Evolutionary conservation across 2,797 vertebrate genomes (phyloP).

Genomic region (Rhinophrynus dorsalis): DNA sequence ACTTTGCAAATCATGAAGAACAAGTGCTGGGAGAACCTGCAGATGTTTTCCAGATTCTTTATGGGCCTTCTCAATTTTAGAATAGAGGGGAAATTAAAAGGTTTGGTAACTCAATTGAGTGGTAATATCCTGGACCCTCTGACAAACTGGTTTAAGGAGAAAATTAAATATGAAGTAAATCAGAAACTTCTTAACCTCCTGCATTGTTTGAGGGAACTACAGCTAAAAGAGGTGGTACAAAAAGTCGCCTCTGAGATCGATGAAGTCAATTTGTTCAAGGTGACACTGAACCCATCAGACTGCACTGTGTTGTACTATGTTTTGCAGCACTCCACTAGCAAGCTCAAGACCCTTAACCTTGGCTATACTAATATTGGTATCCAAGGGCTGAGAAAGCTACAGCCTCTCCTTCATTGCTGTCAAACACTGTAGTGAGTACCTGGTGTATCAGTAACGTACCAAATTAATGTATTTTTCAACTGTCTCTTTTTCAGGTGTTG

Average conservation of each 20-base stretch:
- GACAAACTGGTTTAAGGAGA: slow-evolving; percentile 61
- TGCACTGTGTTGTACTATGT: slow-evolving; percentile 66
- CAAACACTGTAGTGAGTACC: slow-evolving; percentile 67
- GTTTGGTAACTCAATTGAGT: slow-evolving; percentile 48
- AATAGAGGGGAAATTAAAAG: slow-evolving; percentile 58
- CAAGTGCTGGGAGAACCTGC: slow-evolving; percentile 57
- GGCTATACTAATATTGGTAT: slow-evolving; percentile 71
- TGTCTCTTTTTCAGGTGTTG: too few relatives aligned
- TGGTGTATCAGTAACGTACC: not conserved
- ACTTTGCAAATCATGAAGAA: slow-evolving; percentile 43
- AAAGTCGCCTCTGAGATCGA: slow-evolving; percentile 60
- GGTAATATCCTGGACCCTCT: slow-evolving; percentile 47
- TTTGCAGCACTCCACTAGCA: slow-evolving; percentile 62
- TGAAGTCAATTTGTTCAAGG: slow-evolving; percentile 67
- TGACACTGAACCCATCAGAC: slow-evolving; percentile 67
- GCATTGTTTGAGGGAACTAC: slow-evolving; percentile 69
- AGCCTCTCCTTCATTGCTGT: slow-evolving; percentile 65
- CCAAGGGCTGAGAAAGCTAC: slow-evolving; percentile 59
- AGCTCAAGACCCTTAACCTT: slow-evolving; percentile 65
- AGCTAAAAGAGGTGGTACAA: slow-evolving; percentile 55
- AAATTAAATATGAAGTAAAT: slow-evolving; percentile 57
- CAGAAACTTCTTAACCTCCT: slow-evolving; percentile 63
- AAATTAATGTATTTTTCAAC: too few relatives aligned
- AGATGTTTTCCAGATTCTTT: slow-evolving; percentile 73
- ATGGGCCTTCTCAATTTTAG: slow-evolving; percentile 62